Evolutionary conservation across 2,888 invertebrate species (phyloP), one percentile per base, ranked within the genome.

Genomic region (Acholoe squamosa): DNA sequence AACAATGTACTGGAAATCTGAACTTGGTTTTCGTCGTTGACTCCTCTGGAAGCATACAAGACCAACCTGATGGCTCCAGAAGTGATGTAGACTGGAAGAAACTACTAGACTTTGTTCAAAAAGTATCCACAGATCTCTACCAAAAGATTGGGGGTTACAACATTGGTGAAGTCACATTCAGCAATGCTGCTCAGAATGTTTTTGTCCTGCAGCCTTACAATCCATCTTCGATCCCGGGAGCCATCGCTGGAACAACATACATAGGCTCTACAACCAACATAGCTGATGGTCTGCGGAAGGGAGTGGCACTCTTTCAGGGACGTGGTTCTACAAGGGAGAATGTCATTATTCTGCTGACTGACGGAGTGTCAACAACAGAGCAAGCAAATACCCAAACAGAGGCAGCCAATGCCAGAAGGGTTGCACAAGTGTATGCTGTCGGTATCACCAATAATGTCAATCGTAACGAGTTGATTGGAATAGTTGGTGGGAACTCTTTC

Each of bases 31-130:
- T 86, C 86, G 86, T 86, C 19, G 86, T 86, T 5, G 86, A 86
- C 54, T 52, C 86, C n/a, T 86, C 86, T n/a, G 86, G 86, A 7
- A 86, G 86, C 31, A 86, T 86, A 28, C 52, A 86, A 54, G 86
- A 86, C 25, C 28, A 19, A 7, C 61, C 61, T 61, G 61, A n/a
- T 61, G 61, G 61, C n/a, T 3, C 22, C 5, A 3, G 61, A n/a
- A 22, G 31, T 33, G 28, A 22, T 28, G 56, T 31, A 1, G 31
- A 86, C 54, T 86, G 86, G 86, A 52, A 7, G 1, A n/a, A 16
- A 14, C 54, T 86, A 7, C 86, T 86, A 3, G 19, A 54, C 56
- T 86, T 86, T 33, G 86, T 86, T 19, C 16, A 16, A 10, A 25
- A 54, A 22, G 54, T 86, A 0, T 14, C 54, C 14, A 14, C 12